Base-by-base conservation (phyloP, 2,888 invertebrate species). In the Neoaliturus tenellus region DNA sequence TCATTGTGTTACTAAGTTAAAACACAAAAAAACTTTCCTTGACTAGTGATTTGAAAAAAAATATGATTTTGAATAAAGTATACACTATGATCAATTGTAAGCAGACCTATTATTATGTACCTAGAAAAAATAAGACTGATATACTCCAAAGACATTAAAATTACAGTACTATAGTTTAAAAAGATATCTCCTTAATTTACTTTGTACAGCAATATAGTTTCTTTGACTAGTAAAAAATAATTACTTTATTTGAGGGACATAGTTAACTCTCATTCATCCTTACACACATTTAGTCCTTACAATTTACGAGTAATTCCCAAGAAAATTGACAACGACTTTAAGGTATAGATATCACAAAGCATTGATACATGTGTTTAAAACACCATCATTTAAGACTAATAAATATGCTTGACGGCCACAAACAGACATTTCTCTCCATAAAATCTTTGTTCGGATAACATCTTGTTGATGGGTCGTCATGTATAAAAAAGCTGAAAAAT, bases 261-360 rank as follows among this genome's bases (percentile, higher is more conserved):
- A n/a, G n/a, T n/a, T n/a, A 14, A 55, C 28, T 14, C 31, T 28
- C 62, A 62, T 28, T 62, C 62, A 28, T 28, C 62, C 62, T 25
- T 28, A 4, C 62, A 62, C 62, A 62, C 62, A n/a, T 62, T 20
- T 31, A 62, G 62, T 51, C 51, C 51, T 51, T 51, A 51, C 51
- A 51, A 23, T n/a, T 55, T 55, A 62, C 62, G 17, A 28, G 25
- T 62, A 62, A 62, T 62, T 62, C 62, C n/a, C 62, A 14, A 62
- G 58, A 17, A 75, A 75, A 75, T 75, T 75, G 73, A 75, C 73
- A 75, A 44, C 17, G 39, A 75, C 39, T 75, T 75, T 44, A 39
- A 44, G 28, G 39, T 71, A 71, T 71, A 71, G 71, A 71, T 75
- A 75, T 75, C 73, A 75, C 73, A 75, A 75, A 75, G 73, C 73